These are phyloP conservation scores for Myiotriccus ornatus DNA, from an alignment of 2,797 vertebrate species.

Conservation along the genomic window DNA sequence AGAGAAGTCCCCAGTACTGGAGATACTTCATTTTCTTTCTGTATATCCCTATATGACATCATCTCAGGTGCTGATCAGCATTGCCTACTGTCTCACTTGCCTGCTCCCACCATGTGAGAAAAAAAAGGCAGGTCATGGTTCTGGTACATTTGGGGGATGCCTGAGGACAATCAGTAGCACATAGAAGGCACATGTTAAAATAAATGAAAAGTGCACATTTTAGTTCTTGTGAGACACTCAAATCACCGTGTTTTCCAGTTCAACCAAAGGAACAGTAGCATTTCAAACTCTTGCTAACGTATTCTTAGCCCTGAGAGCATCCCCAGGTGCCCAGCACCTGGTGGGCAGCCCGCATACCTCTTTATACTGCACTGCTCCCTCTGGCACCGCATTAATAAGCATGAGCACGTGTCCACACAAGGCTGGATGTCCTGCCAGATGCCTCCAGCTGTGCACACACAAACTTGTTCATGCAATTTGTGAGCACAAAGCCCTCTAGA, in stretches of 20 bases:
- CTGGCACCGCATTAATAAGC: background rate
- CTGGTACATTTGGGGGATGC: background rate
- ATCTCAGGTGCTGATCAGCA: background rate
- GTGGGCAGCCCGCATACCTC: conserved; percentile 17
- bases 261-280: background rate
- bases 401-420: background rate
- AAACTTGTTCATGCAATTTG: background rate
- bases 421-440: background rate
- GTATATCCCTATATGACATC: background rate
- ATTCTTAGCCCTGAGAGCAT: accelerated
- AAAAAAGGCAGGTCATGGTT: background rate
- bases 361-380: background rate
- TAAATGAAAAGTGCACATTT: conserved; percentile 34
- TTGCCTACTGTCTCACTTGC: background rate
- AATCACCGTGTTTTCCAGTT: background rate
- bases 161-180: background rate
- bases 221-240: background rate
- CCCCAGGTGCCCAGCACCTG: background rate
- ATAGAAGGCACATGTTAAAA: background rate
- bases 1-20: background rate
- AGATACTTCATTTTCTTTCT: background rate
- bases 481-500: conserved; percentile 6
- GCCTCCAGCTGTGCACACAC: conserved; percentile 44
- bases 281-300: background rate
- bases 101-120: background rate